phyloP scores from a whole-genome alignment of 2,113 vertebrate species.

The Nothobranchius kuhntae region DNA sequence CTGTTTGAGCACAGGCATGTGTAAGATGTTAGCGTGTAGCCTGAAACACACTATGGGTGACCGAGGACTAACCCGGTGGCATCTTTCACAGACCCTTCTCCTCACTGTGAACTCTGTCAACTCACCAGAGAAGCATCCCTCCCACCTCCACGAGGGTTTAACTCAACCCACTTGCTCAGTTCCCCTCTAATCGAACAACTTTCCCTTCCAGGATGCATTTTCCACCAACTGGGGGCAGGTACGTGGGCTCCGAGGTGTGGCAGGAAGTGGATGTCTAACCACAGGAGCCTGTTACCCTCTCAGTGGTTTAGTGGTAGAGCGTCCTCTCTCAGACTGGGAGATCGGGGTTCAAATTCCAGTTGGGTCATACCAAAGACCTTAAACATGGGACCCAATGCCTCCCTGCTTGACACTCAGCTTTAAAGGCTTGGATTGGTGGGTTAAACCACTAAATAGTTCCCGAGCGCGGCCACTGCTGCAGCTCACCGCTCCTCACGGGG shows the following conservation, averaged over 20 bases:
- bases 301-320: too few species aligned
- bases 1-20: slow-evolving; percentile 46
- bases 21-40: slow-evolving; percentile 21
- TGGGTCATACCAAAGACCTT: too few species aligned
- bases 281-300: not conserved
- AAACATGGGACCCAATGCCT: too few species aligned
- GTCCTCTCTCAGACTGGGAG: too few species aligned
- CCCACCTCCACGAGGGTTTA: slow-evolving; percentile 8
- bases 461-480: too few species aligned
- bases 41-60: slow-evolving; percentile 40
- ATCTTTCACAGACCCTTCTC: slow-evolving; percentile 28
- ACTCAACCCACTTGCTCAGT: slow-evolving; percentile 3
- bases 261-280: not conserved
- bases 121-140: slow-evolving; percentile 28
- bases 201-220: slow-evolving; percentile 27
- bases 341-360: too few species aligned
- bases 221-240: slow-evolving; percentile 41
- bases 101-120: slow-evolving; percentile 53
- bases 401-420: too few species aligned
- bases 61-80: slow-evolving; percentile 27
- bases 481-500: too few species aligned
- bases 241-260: slow-evolving; percentile 47
- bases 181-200: slow-evolving; percentile 15
- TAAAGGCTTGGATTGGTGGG: too few species aligned
- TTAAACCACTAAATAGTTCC: too few species aligned